Evolutionary conservation across 2,888 invertebrate species (phyloP), one percentile per base, ranked within the genome.

Genomic region (Aplocera efformata): DNA sequence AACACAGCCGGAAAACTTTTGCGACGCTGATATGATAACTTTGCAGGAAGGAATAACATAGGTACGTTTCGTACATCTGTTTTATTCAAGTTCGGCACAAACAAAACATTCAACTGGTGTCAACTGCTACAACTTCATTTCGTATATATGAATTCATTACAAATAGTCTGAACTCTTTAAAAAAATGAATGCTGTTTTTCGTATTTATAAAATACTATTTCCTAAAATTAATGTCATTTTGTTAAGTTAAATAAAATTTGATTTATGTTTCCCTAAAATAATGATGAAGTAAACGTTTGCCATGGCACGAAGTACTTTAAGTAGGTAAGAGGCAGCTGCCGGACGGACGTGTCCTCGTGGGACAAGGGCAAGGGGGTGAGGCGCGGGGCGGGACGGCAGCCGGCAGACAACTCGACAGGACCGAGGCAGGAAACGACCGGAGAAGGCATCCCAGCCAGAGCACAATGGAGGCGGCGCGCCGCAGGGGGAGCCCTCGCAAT

Each of bases 401-500:
- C 61, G 63, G 63, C 67, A 71, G 76, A 72, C 75, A 67, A 76
- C 67, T 70, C 72, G 72, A 75, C 77, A 69, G 66, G 73, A 73
- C 68, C 72, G 73, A 63, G 78, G 74, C 83, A 83, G 85, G 85
- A 83, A 84, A 74, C 83, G 80, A 65, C 71, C 80, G 72, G 81
- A 81, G 84, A 80, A 82, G 83, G 83, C 82, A 84, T 84, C 85
- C 80, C 81, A 78, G 70, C 67, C 73, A 67, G 81, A 81, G 82
- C 73, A 85, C 83, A 83, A 84, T 81, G 83, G 79, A 74, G 78
- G 78, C 79, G 73, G 73, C 82, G 85, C 83, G 83, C 81, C 82
- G 82, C 85, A 85, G 83, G 86, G 86, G 86, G 85, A 85, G 83
- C 83, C 85, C 82, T 85, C 83, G 85, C 86, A 88, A 88, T 88